A percentile compares a stretch with the other conserved stretches of the same genome.
These are phyloP conservation scores for Mesochorus sp. DNA, from an alignment of 2,888 invertebrate genomes.

Conservation along the genomic window DNA sequence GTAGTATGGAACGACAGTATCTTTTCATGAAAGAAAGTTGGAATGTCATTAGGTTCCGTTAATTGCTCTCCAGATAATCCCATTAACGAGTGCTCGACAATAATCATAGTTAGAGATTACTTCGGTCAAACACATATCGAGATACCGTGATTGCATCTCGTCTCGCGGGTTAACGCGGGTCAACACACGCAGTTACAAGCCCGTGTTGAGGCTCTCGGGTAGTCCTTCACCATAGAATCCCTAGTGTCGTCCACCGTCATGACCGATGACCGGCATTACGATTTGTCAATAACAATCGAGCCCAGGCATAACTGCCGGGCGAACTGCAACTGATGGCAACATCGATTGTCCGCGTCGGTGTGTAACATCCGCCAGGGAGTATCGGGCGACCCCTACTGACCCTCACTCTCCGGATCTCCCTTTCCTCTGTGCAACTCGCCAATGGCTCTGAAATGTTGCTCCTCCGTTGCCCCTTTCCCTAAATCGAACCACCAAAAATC, in stretches of 20 bases:
- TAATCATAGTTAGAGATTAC: background rate
- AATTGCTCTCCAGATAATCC: no score
- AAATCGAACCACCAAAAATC: constrained; percentile 65
- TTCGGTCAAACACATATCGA: background rate
- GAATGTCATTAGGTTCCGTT: no score
- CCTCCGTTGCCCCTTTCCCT: no score
- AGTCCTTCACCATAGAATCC: constrained; percentile 6
- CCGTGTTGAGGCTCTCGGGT: constrained; percentile 1
- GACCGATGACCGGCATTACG: constrained; percentile 79
- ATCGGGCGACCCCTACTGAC: constrained; percentile 43
- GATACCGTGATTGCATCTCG: constrained; percentile 26
- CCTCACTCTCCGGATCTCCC: background rate
- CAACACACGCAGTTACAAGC: constrained; percentile 26
- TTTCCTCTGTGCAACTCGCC: constrained; percentile 23
- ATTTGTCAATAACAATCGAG: constrained; percentile 80
- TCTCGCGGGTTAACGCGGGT: constrained; percentile 33
- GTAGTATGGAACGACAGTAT: no score
- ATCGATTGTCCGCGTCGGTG: constrained; percentile 71
- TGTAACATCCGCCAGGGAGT: constrained; percentile 37
- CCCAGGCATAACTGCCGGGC: constrained; percentile 73
- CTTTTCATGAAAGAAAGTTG: no score
- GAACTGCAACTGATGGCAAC: constrained; percentile 79
- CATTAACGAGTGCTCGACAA: no score
- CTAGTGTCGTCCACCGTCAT: constrained; percentile 64
- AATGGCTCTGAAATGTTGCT: constrained; percentile 9